phyloP scores from a whole-genome alignment of 2,797 vertebrate genomes.

The Premnoplex brunnescens region DNA sequence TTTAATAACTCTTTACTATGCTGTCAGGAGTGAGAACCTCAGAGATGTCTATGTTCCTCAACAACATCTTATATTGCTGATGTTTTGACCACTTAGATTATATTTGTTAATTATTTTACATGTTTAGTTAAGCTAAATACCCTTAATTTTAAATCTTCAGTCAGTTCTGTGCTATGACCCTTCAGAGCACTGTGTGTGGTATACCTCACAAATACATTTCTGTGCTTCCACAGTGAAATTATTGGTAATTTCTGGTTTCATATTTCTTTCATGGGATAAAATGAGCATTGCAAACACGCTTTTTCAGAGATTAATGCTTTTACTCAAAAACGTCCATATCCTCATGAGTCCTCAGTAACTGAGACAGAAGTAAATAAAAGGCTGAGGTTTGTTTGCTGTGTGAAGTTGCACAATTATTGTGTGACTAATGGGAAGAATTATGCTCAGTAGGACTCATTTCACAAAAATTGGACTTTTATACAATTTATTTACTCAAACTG shows the following conservation, averaged over 20 bases:
- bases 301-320: slow-evolving; percentile 65
- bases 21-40: not conserved
- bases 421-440: slow-evolving; percentile 48
- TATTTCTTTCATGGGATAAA: slow-evolving; percentile 83
- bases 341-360: slow-evolving; percentile 12
- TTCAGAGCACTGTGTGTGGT: slow-evolving; percentile 71
- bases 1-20: not conserved
- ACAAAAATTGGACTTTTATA: slow-evolving; percentile 7
- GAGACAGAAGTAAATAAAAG: slow-evolving; percentile 14
- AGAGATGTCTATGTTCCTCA: not conserved
- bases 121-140: slow-evolving; percentile 88
- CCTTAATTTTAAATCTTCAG: slow-evolving; percentile 84
- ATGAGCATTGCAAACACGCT: slow-evolving; percentile 50
- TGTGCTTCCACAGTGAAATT: slow-evolving; percentile 75
- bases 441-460: slow-evolving; percentile 30
- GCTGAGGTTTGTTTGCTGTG: slow-evolving; percentile 44
- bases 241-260: slow-evolving; percentile 82
- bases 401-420: slow-evolving; percentile 46
- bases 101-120: slow-evolving; percentile 79
- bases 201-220: slow-evolving; percentile 82
- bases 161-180: slow-evolving; percentile 79
- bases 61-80: not conserved
- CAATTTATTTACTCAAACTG: slow-evolving; percentile 29
- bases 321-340: slow-evolving; percentile 53
- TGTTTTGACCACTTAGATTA: slow-evolving; percentile 62